These are phyloP conservation scores for Epinotia demarniana DNA, from an alignment of 2,888 invertebrate genomes.

Conservation along the genomic window DNA sequence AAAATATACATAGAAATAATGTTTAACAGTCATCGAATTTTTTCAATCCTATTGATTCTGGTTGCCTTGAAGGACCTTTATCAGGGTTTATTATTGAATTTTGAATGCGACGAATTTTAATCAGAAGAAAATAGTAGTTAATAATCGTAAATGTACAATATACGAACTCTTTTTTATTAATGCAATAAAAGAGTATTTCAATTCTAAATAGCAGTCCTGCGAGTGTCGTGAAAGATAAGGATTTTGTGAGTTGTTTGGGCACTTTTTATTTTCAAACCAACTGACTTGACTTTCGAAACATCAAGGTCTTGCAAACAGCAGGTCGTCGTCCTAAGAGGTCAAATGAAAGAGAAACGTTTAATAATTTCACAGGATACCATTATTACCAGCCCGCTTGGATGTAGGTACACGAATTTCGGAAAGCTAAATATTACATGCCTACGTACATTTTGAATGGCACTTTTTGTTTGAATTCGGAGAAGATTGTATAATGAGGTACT, in stretches of 20 bases:
- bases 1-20: neutral
- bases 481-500: neutral
- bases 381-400: constrained; percentile 19
- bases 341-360: constrained; percentile 45
- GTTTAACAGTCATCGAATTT: neutral
- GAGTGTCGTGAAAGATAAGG: constrained; percentile 6
- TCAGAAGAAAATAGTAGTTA: neutral
- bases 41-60: neutral
- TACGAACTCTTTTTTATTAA: neutral
- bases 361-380: constrained; percentile 41
- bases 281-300: constrained; percentile 39
- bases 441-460: neutral
- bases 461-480: constrained; percentile 8
- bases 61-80: neutral
- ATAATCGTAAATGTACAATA: neutral
- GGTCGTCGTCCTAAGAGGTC: constrained; percentile 41
- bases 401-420: constrained; percentile 24
- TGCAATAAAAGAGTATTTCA: neutral
- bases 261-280: constrained; percentile 33
- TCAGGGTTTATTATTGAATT: neutral
- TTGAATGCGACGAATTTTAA: too few species aligned
- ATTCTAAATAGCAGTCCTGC: neutral
- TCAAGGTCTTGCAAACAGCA: constrained; percentile 35
- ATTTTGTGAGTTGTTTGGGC: constrained; percentile 27
- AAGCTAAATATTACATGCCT: neutral